Conservation (phyloP, 2,888 invertebrate species). For the Podotricha telesiphe region DNA sequence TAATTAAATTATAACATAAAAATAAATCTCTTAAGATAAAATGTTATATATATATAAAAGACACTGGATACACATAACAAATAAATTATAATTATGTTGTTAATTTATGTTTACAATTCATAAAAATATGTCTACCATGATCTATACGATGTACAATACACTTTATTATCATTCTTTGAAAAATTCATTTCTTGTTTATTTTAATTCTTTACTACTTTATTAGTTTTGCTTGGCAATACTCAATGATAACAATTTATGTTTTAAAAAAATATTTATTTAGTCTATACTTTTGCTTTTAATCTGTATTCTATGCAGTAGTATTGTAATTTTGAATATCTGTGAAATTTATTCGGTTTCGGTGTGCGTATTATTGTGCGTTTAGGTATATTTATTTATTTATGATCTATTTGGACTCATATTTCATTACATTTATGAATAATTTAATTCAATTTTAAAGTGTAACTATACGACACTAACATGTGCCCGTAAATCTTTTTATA, state of each 20-base stretch:
- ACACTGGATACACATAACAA: too few relatives aligned
- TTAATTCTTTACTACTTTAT: neutral
- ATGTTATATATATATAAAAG: too few relatives aligned
- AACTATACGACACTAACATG: neutral
- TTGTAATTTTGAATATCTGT: slow-evolving; percentile 28
- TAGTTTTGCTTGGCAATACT: neutral
- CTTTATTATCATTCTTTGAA: too few relatives aligned
- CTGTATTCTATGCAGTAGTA: neutral
- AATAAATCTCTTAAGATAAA: too few relatives aligned
- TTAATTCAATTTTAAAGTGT: neutral
- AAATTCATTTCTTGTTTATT: too few relatives aligned
- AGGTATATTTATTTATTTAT: slow-evolving; percentile 20
- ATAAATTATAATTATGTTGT: too few relatives aligned
- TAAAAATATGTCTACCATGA: too few relatives aligned
- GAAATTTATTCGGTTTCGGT: slow-evolving; percentile 24
- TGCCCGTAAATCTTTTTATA: neutral
- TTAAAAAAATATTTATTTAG: neutral
- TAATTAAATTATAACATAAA: too few relatives aligned
- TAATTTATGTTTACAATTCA: too few relatives aligned
- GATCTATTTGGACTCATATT: neutral
- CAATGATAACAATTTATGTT: neutral
- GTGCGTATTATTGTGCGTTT: slow-evolving; percentile 36
- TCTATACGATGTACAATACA: too few relatives aligned
- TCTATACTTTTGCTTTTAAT: slow-evolving; percentile 5
- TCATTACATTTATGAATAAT: slow-evolving; percentile 3